phyloP scores from a whole-genome alignment of 2,888 invertebrate species.

The Hyposoter didymator region DNA sequence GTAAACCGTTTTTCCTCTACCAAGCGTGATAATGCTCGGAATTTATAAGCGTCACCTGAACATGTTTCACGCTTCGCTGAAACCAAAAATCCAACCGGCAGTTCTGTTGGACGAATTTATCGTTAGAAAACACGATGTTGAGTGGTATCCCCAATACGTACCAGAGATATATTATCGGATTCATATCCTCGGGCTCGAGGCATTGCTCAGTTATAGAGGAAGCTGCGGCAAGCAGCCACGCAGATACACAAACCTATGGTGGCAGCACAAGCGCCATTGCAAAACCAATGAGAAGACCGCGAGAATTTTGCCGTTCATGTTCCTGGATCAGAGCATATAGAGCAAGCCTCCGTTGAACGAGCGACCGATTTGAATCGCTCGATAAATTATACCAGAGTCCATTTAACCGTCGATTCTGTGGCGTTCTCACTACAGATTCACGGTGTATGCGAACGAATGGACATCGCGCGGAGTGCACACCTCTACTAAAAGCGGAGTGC shows the following conservation, averaged over 20 bases:
- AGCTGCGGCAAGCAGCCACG: slow-evolving; percentile 32
- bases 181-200: slow-evolving; percentile 37
- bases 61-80: slow-evolving; percentile 15
- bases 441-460: slow-evolving; percentile 50
- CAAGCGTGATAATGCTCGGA: slow-evolving; percentile 53
- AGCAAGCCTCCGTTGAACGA: slow-evolving; percentile 35
- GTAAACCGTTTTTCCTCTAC: slow-evolving; percentile 68
- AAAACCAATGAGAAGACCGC: slow-evolving; percentile 38
- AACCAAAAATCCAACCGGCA: slow-evolving; percentile 41
- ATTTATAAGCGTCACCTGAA: slow-evolving; percentile 22
- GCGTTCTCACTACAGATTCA: slow-evolving; percentile 52
- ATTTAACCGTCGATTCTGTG: slow-evolving; percentile 69
- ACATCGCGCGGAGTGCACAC: slow-evolving; percentile 41
- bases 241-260: slow-evolving; percentile 27
- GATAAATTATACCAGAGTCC: slow-evolving; percentile 74
- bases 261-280: slow-evolving; percentile 36
- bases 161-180: slow-evolving; percentile 56
- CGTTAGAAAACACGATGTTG: slow-evolving; percentile 50
- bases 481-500: slow-evolving; percentile 43
- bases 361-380: slow-evolving; percentile 68
- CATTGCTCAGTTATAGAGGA: slow-evolving; percentile 47
- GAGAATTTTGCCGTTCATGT: slow-evolving; percentile 54
- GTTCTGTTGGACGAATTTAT: slow-evolving; percentile 55
- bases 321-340: slow-evolving; percentile 39
- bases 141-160: slow-evolving; percentile 44